A percentile compares a stretch with the other conserved stretches of the same genome.
phyloP scores from a whole-genome alignment of 2,888 invertebrate genomes.

The Noctua pronuba region DNA sequence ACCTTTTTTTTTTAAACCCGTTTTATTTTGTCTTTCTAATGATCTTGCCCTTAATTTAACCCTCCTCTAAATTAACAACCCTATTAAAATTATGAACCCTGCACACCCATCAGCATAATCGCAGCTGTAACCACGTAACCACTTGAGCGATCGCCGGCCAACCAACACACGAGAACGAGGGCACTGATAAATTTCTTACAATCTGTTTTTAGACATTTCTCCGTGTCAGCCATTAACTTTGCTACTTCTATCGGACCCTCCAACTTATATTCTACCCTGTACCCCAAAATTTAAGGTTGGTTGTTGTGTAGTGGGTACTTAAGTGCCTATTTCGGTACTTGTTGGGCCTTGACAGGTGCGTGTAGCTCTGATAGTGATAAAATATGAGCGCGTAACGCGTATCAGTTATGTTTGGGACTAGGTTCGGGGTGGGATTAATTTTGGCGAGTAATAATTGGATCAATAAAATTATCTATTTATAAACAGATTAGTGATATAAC shows the following conservation, averaged over 20 bases:
- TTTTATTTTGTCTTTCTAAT: background rate
- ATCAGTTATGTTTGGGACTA: constrained; percentile 25
- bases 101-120: constrained; percentile 39
- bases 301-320: constrained; percentile 10
- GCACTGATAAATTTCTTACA: constrained; percentile 64
- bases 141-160: constrained; percentile 45
- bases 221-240: constrained; percentile 61
- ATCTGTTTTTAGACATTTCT: constrained; percentile 65
- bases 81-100: constrained; percentile 43
- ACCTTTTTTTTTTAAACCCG: background rate
- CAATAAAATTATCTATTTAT: background rate
- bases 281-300: background rate
- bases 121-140: constrained; percentile 43
- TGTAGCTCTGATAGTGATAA: constrained; percentile 59
- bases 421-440: constrained; percentile 10
- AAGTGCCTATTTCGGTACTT: constrained; percentile 59
- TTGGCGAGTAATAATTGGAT: constrained; percentile 13
- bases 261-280: constrained; percentile 31
- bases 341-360: constrained; percentile 57
- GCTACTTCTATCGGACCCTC: constrained; percentile 8
- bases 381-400: constrained; percentile 50
- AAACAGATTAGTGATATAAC: background rate
- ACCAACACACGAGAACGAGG: constrained; percentile 35
- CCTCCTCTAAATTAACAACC: constrained; percentile 22
- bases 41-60: background rate